A percentile compares a stretch with the other conserved stretches of the same genome.
Evolutionary conservation across 2,113 vertebrate species (phyloP).

Genomic region (Sterrhoptilus dennistouni): DNA sequence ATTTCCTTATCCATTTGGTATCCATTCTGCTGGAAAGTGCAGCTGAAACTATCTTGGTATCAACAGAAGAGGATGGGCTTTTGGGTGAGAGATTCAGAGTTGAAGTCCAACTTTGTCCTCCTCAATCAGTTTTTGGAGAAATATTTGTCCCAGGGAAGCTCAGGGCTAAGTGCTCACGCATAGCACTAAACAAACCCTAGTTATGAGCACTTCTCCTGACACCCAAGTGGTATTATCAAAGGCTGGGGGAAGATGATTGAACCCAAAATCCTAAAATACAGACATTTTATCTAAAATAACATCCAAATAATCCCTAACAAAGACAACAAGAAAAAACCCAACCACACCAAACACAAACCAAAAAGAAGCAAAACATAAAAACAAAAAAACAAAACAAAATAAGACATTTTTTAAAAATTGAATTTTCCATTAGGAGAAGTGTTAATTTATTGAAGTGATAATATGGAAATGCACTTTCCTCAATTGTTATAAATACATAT

Average conservation of each 20-base stretch:
- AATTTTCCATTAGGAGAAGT: not conserved
- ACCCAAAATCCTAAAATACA: not conserved
- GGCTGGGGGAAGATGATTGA: not conserved
- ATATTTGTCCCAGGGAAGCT: not conserved
- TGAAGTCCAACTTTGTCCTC: not conserved
- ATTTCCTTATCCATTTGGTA: not conserved
- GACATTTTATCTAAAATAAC: not conserved
- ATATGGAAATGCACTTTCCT: not conserved
- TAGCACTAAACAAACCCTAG: not conserved
- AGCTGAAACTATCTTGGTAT: not conserved
- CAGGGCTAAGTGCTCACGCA: not conserved
- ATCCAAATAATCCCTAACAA: fast-evolving
- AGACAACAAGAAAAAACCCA: not conserved
- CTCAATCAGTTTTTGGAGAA: not conserved
- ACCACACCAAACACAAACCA: not conserved
- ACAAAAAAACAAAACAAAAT: not conserved
- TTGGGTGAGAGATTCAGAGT: not conserved
- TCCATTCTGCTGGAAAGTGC: not conserved
- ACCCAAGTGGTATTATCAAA: not conserved
- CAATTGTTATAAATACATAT: not conserved
- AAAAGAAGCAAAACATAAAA: not conserved
- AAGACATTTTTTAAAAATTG: not conserved
- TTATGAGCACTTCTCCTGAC: not conserved
- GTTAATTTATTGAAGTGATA: not conserved
- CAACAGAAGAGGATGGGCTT: not conserved